Conservation (phyloP, 1,140 invertebrate genomes). For the Rhysida immarginata region DNA sequence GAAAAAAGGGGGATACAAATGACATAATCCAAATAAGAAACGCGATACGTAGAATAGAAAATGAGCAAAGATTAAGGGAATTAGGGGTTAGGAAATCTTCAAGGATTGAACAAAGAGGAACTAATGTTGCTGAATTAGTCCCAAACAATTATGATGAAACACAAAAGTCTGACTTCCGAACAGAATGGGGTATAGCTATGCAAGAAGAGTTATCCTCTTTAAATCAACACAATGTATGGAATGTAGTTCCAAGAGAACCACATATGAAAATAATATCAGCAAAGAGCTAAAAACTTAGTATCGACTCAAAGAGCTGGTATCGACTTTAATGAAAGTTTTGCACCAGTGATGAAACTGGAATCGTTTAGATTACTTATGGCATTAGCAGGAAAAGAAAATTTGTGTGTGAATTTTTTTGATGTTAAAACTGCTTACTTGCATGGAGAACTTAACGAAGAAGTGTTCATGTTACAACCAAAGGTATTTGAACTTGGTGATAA, state of each 20-base stretch:
- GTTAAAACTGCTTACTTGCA: constrained; percentile 19
- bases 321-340: constrained; percentile 24
- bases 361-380: constrained; percentile 15
- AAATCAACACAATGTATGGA: constrained; percentile 24
- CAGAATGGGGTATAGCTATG: constrained; percentile 19
- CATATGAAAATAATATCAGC: constrained; percentile 25
- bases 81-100: background rate
- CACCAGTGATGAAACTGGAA: too few species aligned
- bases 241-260: constrained; percentile 24
- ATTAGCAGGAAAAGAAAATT: constrained; percentile 9
- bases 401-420: constrained; percentile 16
- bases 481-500: constrained; percentile 23
- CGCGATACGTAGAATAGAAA: constrained; percentile 1
- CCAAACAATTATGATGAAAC: constrained; percentile 10
- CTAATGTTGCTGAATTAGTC: constrained; percentile 12
- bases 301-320: constrained; percentile 29
- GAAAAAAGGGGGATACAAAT: constrained; percentile 1
- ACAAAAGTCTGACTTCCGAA: too few species aligned
- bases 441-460: constrained; percentile 15
- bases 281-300: constrained; percentile 24
- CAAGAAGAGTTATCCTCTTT: constrained; percentile 18
- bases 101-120: background rate
- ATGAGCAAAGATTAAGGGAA: background rate
- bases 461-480: constrained; percentile 17
- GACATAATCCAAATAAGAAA: background rate